These are phyloP conservation scores for Pituophis catenifer DNA, from an alignment of 2,113 vertebrate species.

Conservation along the genomic window DNA sequence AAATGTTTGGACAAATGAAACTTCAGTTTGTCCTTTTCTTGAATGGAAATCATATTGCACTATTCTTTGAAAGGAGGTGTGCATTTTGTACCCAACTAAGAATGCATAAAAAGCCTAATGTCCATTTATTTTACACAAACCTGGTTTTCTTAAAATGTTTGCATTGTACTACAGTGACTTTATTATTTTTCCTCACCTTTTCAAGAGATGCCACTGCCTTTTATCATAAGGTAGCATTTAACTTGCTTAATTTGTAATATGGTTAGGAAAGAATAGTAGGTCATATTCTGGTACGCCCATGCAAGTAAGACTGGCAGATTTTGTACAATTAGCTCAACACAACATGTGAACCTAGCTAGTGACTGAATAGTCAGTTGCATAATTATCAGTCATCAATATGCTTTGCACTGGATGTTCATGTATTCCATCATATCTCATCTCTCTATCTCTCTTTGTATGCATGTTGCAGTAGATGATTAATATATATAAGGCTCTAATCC, in stretches of 20 bases:
- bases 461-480: background rate
- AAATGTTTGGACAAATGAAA: constrained; percentile 32
- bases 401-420: background rate
- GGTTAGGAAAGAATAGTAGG: background rate
- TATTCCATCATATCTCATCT: background rate
- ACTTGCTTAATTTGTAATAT: background rate
- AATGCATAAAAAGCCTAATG: background rate
- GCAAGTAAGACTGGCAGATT: background rate
- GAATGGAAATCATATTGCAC: constrained; percentile 36
- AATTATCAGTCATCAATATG: background rate
- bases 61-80: background rate
- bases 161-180: background rate
- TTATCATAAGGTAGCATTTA: background rate
- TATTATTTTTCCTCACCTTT: background rate
- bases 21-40: constrained; percentile 33
- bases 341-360: background rate
- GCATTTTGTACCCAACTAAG: background rate
- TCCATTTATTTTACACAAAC: background rate
- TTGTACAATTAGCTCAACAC: background rate
- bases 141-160: constrained; percentile 4
- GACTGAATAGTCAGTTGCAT: background rate
- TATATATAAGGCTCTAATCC: background rate
- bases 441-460: background rate
- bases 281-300: background rate
- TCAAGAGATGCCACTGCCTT: background rate